Percentiles rank a stretch among this genome's conserved stretches.
phyloP scores from a whole-genome alignment of 2,888 invertebrate species.

The Campopleginae sp. region DNA sequence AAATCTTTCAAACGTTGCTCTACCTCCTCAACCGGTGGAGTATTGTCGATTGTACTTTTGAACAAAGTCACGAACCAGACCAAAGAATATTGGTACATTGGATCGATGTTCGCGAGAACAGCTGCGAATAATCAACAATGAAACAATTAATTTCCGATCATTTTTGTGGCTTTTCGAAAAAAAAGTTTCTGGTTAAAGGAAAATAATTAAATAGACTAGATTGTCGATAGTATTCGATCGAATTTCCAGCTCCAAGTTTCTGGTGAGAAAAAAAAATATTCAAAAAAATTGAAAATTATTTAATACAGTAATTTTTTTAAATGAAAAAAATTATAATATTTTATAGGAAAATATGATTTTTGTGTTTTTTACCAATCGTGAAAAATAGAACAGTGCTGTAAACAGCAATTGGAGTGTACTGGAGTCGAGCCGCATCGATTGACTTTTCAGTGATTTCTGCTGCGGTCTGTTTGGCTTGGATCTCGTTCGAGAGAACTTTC shows the following conservation, averaged over 20 bases:
- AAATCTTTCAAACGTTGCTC: constrained; percentile 90
- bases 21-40: constrained; percentile 93
- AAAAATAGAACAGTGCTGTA: constrained; percentile 97
- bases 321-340: background rate
- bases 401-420: constrained; percentile 94
- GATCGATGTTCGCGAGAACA: constrained; percentile 96
- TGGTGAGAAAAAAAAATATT: background rate
- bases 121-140: constrained; percentile 84
- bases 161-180: background rate
- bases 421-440: constrained; percentile 93
- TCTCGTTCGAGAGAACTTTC: constrained; percentile 95
- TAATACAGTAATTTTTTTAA: background rate
- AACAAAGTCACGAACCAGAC: constrained; percentile 97
- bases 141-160: background rate
- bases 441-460: constrained; percentile 96
- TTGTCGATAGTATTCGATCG: too few relatives aligned
- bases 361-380: constrained; percentile 88
- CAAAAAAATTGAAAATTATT: too few relatives aligned
- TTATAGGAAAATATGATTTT: background rate
- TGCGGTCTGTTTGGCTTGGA: constrained; percentile 94
- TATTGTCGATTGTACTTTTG: constrained; percentile 93
- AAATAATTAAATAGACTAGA: background rate
- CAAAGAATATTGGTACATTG: constrained; percentile 98
- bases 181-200: background rate
- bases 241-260: too few relatives aligned